phyloP scores from a whole-genome alignment of 2,888 invertebrate species.

The Eilema sororculum region DNA sequence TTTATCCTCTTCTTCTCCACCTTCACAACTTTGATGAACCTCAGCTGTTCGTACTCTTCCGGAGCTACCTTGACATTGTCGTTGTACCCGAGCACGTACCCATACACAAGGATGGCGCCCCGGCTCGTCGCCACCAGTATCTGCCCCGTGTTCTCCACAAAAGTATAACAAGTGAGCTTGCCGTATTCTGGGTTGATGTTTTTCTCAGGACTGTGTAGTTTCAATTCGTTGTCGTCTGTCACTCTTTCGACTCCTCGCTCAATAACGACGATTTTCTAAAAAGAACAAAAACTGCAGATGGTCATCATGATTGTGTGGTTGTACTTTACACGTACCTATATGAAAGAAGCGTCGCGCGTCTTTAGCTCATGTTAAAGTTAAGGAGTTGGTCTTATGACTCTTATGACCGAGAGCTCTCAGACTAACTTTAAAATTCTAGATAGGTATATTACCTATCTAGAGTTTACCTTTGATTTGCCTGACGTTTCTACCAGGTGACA shows the following conservation, averaged over 20 bases:
- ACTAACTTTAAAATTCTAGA: no score
- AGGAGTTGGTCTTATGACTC: no score
- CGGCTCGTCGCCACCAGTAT: constrained; percentile 81
- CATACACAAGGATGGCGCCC: constrained; percentile 83
- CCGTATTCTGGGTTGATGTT: constrained; percentile 70
- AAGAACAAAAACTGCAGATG: constrained; percentile 1
- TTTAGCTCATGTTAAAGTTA: no score
- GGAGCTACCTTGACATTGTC: constrained; percentile 53
- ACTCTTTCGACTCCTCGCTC: constrained; percentile 73
- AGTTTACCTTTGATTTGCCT: no score
- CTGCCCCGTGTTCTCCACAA: constrained; percentile 79
- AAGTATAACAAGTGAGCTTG: constrained; percentile 82
- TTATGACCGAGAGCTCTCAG: no score
- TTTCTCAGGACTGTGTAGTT: constrained; percentile 60
- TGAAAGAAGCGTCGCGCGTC: no score
- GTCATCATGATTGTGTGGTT: not conserved
- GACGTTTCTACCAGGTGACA: no score
- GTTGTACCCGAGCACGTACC: constrained; percentile 78
- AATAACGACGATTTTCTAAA: constrained; percentile 70
- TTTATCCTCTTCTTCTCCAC: constrained; percentile 76
- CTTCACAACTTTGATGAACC: constrained; percentile 82
- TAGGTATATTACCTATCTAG: no score
- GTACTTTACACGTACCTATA: no score
- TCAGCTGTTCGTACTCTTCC: constrained; percentile 70
- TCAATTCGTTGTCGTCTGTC: constrained; percentile 71